These are phyloP conservation scores for Choreutis nemorana DNA, from an alignment of 2,888 invertebrate species.

Conservation along the genomic window DNA sequence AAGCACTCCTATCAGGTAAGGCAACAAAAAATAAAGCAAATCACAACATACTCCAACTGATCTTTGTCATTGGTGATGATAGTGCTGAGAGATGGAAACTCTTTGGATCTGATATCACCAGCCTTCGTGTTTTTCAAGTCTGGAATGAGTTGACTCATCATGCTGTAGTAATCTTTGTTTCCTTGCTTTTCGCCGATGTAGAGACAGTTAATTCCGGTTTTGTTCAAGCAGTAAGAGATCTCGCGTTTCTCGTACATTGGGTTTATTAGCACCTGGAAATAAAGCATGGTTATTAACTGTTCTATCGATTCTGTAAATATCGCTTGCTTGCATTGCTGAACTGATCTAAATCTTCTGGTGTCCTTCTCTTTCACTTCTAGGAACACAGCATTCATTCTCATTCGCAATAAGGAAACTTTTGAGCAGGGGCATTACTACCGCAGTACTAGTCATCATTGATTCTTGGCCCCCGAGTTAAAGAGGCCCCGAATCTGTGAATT, in stretches of 20 bases:
- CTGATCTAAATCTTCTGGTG: background rate
- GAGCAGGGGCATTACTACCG: too few relatives aligned
- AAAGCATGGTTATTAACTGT: background rate
- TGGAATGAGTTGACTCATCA: slow-evolving; percentile 67
- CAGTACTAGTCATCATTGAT: too few relatives aligned
- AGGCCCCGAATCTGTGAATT: too few relatives aligned
- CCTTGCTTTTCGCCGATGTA: slow-evolving; percentile 71
- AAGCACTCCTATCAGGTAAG: too few relatives aligned
- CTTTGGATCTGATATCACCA: slow-evolving; percentile 47
- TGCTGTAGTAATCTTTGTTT: slow-evolving; percentile 72
- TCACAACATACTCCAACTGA: slow-evolving; percentile 53
- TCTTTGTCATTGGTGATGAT: slow-evolving; percentile 66
- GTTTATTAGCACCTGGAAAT: slow-evolving; percentile 76
- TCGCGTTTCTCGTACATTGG: slow-evolving; percentile 78
- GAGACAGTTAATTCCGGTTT: slow-evolving; percentile 74
- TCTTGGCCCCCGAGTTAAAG: too few relatives aligned
- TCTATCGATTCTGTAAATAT: too few relatives aligned
- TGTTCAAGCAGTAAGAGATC: slow-evolving; percentile 75
- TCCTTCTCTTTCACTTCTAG: too few relatives aligned
- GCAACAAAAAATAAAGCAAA: slow-evolving; percentile 8
- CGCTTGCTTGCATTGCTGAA: background rate
- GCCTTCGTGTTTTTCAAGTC: slow-evolving; percentile 52
- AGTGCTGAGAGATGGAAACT: slow-evolving; percentile 58
- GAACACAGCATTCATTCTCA: too few relatives aligned
- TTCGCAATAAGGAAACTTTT: too few relatives aligned